Conservation (phyloP, 2,113 vertebrate species). For the Amblyornis subalaris region DNA sequence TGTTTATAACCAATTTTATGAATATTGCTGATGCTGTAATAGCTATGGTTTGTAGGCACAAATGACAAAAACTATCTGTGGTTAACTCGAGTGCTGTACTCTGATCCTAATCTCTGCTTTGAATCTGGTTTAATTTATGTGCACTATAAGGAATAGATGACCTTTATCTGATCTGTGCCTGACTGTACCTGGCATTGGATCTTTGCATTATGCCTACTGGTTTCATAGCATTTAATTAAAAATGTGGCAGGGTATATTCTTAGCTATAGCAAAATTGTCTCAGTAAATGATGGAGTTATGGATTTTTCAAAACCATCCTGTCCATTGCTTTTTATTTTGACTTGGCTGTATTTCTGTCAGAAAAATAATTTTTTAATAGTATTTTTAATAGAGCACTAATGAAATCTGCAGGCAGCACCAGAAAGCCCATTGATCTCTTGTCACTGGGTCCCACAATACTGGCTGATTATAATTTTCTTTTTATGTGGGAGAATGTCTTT, state of each 20-base stretch:
- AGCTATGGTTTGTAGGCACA: not conserved
- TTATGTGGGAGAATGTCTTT: not conserved
- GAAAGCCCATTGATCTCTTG: not conserved
- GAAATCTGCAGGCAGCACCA: not conserved
- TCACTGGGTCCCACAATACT: not conserved
- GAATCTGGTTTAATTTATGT: not conserved
- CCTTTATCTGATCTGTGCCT: not conserved
- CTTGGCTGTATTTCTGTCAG: not conserved
- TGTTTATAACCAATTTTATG: not conserved
- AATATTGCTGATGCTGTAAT: not conserved
- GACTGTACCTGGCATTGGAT: not conserved
- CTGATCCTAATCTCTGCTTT: not conserved
- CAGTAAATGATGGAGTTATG: not conserved
- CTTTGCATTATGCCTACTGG: not conserved
- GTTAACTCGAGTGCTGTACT: not conserved
- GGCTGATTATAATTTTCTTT: slow-evolving; percentile 21
- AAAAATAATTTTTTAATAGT: not conserved
- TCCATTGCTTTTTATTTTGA: not conserved
- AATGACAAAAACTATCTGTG: not conserved
- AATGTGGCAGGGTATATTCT: not conserved
- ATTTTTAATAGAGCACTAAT: not conserved
- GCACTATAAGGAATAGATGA: not conserved
- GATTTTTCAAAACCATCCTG: not conserved
- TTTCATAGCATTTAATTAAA: not conserved
- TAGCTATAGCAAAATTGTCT: not conserved